These are phyloP conservation scores for Labrus mixtus DNA, from an alignment of 2,113 vertebrate species.

Conservation along the genomic window DNA sequence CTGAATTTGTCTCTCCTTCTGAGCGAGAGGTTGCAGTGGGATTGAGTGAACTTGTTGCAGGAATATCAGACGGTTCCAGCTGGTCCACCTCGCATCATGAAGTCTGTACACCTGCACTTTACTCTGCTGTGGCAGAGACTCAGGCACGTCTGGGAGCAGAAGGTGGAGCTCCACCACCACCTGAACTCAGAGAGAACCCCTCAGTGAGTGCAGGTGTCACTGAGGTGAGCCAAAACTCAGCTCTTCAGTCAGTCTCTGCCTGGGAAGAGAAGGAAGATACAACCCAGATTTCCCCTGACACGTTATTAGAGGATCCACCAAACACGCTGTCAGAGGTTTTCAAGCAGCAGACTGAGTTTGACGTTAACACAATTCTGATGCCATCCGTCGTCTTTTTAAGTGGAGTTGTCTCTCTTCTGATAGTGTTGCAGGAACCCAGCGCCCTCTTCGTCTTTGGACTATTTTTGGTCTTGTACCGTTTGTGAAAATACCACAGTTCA, in stretches of 20 bases:
- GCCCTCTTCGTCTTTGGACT: constrained; percentile 73
- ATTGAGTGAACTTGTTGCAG: constrained; percentile 24
- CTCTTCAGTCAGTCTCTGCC: constrained; percentile 12
- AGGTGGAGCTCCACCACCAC: constrained; percentile 29
- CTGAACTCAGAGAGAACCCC: constrained; percentile 30
- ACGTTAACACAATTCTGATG: constrained; percentile 52
- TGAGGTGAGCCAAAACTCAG: constrained; percentile 14
- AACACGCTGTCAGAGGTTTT: constrained; percentile 16
- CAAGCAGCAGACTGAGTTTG: constrained; percentile 28
- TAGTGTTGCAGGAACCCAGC: constrained; percentile 71
- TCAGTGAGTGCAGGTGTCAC: constrained; percentile 27
- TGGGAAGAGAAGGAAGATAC: constrained; percentile 34
- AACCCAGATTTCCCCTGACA: constrained; percentile 35
- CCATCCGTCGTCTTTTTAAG: constrained; percentile 65
- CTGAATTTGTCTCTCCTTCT: constrained; percentile 14
- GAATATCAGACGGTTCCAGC: constrained; percentile 38
- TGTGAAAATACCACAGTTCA: constrained; percentile 47
- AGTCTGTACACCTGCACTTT: neutral
- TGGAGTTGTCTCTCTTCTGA: constrained; percentile 65
- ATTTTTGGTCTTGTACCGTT: constrained; percentile 62
- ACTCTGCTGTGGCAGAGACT: constrained; percentile 30
- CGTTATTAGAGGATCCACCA: constrained; percentile 39
- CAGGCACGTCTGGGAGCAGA: constrained; percentile 24
- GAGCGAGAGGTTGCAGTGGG: constrained; percentile 25
- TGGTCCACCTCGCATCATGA: constrained; percentile 21